These are phyloP conservation scores for Hydropsyche tenuis DNA, from an alignment of 1,140 invertebrate genomes.

Conservation along the genomic window DNA sequence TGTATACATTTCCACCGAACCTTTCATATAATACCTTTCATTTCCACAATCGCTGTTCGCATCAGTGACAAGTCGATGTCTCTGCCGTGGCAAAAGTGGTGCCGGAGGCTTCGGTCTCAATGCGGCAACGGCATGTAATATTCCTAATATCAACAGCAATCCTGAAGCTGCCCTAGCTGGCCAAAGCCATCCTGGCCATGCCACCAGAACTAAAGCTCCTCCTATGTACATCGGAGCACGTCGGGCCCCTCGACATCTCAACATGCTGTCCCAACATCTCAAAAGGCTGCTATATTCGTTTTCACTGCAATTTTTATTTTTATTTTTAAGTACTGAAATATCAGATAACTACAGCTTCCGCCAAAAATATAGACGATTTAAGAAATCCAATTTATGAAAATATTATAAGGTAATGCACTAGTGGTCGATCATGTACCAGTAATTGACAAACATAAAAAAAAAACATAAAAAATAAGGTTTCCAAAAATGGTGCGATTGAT, in stretches of 20 bases:
- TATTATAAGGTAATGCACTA: too few species aligned
- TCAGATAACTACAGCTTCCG: too few species aligned
- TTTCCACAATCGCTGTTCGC: slow-evolving; percentile 44
- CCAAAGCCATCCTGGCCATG: slow-evolving; percentile 45
- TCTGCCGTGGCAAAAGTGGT: slow-evolving; percentile 42
- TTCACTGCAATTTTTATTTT: slow-evolving; percentile 27
- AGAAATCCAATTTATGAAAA: too few species aligned
- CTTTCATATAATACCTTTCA: slow-evolving; percentile 36
- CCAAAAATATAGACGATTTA: too few species aligned
- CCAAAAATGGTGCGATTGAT: too few species aligned
- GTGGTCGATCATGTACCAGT: too few species aligned
- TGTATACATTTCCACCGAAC: too few species aligned
- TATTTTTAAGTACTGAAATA: too few species aligned
- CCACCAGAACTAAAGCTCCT: slow-evolving; percentile 30
- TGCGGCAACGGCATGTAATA: slow-evolving; percentile 28
- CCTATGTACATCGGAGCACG: slow-evolving; percentile 35
- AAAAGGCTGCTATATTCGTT: slow-evolving; percentile 40
- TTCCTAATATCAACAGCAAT: slow-evolving; percentile 32
- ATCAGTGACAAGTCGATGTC: slow-evolving; percentile 44
- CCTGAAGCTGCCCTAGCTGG: slow-evolving; percentile 39
- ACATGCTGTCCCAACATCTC: slow-evolving; percentile 43
- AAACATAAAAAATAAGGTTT: too few species aligned
- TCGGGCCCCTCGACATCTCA: slow-evolving; percentile 37
- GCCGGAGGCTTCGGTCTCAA: slow-evolving; percentile 13
- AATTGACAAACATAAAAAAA: too few species aligned